Evolutionary conservation across 2,888 invertebrate species (phyloP).

Genomic region (Hypomecis atomaria): DNA sequence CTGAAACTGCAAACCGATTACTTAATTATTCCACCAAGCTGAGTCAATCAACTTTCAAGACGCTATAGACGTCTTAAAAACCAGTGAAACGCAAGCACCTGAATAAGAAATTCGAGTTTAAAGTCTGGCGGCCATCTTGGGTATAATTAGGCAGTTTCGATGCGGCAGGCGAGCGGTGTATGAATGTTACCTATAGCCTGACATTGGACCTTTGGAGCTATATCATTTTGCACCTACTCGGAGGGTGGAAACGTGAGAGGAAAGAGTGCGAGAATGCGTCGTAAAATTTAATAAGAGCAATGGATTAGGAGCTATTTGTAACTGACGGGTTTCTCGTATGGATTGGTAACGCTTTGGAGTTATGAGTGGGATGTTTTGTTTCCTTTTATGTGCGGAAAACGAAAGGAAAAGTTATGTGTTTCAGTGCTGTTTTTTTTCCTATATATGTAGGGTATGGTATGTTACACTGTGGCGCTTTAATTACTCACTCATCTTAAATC

Average conservation of each 20-base stretch:
- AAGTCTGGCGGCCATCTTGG: conserved; percentile 70
- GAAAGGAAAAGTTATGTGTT: too few relatives aligned
- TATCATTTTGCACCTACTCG: conserved; percentile 81
- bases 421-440: too few relatives aligned
- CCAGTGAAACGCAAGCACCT: conserved; percentile 60
- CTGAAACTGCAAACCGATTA: conserved; percentile 13
- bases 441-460: too few relatives aligned
- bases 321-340: conserved; percentile 21
- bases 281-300: conserved; percentile 68
- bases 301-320: conserved; percentile 41
- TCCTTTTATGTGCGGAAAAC: not conserved
- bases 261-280: conserved; percentile 61
- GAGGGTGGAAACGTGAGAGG: conserved; percentile 51
- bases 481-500: too few relatives aligned
- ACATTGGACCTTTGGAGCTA: conserved; percentile 82
- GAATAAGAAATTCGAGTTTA: conserved; percentile 37
- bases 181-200: conserved; percentile 84
- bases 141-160: conserved; percentile 80
- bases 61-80: conserved; percentile 45
- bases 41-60: conserved; percentile 38
- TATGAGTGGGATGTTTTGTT: conserved; percentile 1
- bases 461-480: too few relatives aligned
- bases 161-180: conserved; percentile 73
- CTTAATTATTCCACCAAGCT: conserved; percentile 28
- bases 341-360: conserved; percentile 3